Conservation (phyloP, 2,797 vertebrate species). For the Rhabdophis nuchalis region DNA sequence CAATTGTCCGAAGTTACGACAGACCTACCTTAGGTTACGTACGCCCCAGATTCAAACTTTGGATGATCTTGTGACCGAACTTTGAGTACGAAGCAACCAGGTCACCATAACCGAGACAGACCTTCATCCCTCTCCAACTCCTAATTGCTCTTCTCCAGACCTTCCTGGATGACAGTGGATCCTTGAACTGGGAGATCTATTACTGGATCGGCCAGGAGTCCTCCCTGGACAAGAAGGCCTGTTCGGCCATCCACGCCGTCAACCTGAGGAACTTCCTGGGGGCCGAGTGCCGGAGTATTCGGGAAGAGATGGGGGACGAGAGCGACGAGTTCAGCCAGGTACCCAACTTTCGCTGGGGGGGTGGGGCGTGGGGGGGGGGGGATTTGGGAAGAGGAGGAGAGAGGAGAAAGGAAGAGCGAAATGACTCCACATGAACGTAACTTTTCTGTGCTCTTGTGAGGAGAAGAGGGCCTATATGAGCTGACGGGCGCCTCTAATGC, state of each 20-base stretch:
- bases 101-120: not conserved
- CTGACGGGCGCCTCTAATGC: not conserved
- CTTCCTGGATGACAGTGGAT: slow-evolving; percentile 86
- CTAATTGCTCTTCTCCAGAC: slow-evolving; percentile 70
- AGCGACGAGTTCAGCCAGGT: slow-evolving; percentile 94
- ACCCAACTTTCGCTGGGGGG: not conserved
- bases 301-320: slow-evolving; percentile 98
- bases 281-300: slow-evolving; percentile 86
- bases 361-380: not conserved
- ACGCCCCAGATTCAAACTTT: not conserved
- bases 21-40: not conserved
- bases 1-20: not conserved
- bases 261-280: slow-evolving; percentile 95
- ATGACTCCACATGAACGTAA: no score
- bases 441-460: not conserved
- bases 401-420: not conserved
- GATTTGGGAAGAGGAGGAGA: not conserved
- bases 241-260: slow-evolving; percentile 92
- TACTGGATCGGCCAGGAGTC: slow-evolving; percentile 98
- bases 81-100: not conserved
- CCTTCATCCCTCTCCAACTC: not conserved
- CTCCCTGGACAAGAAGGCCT: slow-evolving; percentile 94
- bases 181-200: slow-evolving; percentile 90
- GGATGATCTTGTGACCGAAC: not conserved
- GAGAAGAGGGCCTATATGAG: not conserved